A percentile compares a stretch with the other conserved stretches of the same genome.
Conservation (phyloP, 2,113 vertebrate genomes). For the Mobula hypostoma region DNA sequence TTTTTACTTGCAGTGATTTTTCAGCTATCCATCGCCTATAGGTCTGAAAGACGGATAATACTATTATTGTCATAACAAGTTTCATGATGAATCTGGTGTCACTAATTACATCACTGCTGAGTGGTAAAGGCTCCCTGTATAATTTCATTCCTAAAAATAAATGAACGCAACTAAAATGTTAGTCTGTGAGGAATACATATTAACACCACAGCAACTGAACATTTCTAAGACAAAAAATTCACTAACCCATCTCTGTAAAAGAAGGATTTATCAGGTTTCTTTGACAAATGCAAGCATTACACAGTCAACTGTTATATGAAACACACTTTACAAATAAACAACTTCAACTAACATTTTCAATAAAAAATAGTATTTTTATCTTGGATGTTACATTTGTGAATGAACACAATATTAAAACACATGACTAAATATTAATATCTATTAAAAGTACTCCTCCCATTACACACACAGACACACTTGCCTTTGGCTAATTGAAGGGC, state of each 20-base stretch:
- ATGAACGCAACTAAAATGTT: background rate
- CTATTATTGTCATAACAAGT: background rate
- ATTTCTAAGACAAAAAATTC: background rate
- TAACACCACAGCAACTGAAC: background rate
- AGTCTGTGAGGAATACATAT: background rate
- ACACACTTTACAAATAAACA: background rate
- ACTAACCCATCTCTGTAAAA: background rate
- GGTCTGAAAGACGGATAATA: background rate
- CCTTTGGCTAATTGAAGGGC: no score
- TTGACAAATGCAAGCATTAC: background rate
- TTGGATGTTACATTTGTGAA: background rate
- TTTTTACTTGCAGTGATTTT: background rate
- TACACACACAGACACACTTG: no score
- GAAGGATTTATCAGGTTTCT: background rate
- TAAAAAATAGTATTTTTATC: background rate
- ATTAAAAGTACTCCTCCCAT: background rate
- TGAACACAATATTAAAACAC: background rate
- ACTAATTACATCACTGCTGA: background rate
- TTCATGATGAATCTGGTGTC: background rate
- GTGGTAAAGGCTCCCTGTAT: background rate
- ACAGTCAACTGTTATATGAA: background rate
- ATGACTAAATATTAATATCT: background rate
- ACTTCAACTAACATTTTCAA: background rate
- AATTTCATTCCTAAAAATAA: background rate
- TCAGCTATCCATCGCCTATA: background rate